A percentile compares a stretch with the other conserved stretches of the same genome.
These are phyloP conservation scores for Apaloderma vittatum DNA, from an alignment of 2,113 vertebrate species.

Conservation along the genomic window DNA sequence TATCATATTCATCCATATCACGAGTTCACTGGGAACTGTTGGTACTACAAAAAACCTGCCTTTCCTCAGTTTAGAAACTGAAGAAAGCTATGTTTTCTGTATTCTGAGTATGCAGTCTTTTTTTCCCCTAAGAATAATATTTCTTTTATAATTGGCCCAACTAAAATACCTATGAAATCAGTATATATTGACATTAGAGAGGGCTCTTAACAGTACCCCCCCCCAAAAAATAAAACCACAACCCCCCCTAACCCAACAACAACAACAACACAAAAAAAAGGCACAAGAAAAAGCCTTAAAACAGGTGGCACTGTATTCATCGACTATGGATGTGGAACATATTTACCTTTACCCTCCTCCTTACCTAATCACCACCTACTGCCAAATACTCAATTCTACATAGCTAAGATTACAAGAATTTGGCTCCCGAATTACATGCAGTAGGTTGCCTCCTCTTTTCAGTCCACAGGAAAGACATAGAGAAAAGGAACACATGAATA, in stretches of 20 bases:
- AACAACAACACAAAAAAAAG: background rate
- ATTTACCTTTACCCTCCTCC: background rate
- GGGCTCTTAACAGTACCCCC: background rate
- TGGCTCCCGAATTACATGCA: background rate
- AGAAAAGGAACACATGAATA: background rate
- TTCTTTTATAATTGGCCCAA: background rate
- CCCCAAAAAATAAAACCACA: no score
- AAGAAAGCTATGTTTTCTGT: background rate
- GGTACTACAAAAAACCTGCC: background rate
- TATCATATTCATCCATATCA: background rate
- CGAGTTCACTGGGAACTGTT: background rate
- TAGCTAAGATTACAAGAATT: background rate
- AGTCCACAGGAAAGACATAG: background rate
- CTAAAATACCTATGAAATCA: background rate
- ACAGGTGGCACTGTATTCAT: background rate
- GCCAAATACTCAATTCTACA: background rate
- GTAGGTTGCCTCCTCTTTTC: background rate
- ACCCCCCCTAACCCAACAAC: no score
- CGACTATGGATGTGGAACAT: background rate
- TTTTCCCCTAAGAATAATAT: background rate
- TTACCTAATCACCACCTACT: background rate
- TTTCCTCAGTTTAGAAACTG: background rate
- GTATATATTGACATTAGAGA: background rate
- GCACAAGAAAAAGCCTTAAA: background rate
- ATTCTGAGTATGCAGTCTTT: background rate